These are phyloP conservation scores for Thaleichthys pacificus DNA, from an alignment of 2,797 vertebrate genomes.

Conservation along the genomic window DNA sequence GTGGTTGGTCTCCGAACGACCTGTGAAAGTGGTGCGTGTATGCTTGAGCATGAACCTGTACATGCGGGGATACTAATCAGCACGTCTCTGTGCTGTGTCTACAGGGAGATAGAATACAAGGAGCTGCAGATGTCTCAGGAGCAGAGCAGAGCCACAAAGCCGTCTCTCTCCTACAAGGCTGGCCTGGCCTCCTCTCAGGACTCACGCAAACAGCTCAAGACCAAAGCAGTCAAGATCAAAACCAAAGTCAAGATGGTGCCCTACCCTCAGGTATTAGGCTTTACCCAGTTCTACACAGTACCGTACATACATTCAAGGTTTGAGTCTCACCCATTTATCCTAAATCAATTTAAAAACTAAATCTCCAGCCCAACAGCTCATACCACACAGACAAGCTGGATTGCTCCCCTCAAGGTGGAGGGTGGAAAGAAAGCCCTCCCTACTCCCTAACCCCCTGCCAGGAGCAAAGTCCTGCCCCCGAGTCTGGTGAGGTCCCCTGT, in stretches of 20 bases:
- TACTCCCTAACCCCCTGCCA: slow-evolving; percentile 60
- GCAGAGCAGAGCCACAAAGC: slow-evolving; percentile 78
- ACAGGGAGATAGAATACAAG: slow-evolving; percentile 88
- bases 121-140: slow-evolving; percentile 89
- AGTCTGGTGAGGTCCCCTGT: slow-evolving; percentile 75
- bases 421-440: slow-evolving; percentile 79
- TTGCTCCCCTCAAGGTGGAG: slow-evolving; percentile 72
- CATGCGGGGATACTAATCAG: background rate
- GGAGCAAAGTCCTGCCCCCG: slow-evolving; percentile 77
- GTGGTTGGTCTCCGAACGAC: too few species aligned
- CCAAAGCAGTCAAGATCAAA: slow-evolving; percentile 83
- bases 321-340: too few species aligned
- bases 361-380: slow-evolving; percentile 68
- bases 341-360: too few species aligned
- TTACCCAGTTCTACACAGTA: too few species aligned
- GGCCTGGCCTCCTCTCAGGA: slow-evolving; percentile 80
- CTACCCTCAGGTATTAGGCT: slow-evolving; percentile 81
- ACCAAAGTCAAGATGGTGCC: slow-evolving; percentile 82
- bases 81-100: slow-evolving; percentile 31
- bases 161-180: slow-evolving; percentile 77
- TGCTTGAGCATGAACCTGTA: slow-evolving; percentile 1
- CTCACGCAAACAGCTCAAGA: slow-evolving; percentile 81
- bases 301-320: too few species aligned
- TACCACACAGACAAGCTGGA: slow-evolving; percentile 79
- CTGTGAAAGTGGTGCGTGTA: background rate